Conservation (phyloP, 2,113 vertebrate species). For the Hippocampus zosterae region DNA sequence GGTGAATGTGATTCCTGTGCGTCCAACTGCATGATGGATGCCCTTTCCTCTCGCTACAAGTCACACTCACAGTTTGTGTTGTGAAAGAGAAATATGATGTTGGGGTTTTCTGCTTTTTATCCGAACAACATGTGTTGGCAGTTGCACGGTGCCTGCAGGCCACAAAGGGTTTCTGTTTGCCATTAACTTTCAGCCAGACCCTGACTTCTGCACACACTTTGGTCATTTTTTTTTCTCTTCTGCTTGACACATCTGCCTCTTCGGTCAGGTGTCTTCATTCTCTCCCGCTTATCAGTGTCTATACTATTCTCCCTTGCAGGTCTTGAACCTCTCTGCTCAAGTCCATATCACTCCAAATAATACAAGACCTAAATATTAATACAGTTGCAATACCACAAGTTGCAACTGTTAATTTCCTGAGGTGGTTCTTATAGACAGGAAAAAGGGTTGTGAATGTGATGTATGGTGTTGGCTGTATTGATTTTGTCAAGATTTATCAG, state of each 20-base stretch:
- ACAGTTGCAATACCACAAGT: slow-evolving; percentile 22
- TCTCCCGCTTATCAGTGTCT: neutral
- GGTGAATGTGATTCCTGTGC: slow-evolving; percentile 17
- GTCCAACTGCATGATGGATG: slow-evolving; percentile 18
- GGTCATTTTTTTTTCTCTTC: slow-evolving; percentile 1
- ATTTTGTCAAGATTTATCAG: slow-evolving; percentile 14
- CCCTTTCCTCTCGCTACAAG: slow-evolving; percentile 22
- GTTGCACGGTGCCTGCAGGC: slow-evolving; percentile 11
- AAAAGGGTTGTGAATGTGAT: slow-evolving; percentile 31
- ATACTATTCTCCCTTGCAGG: slow-evolving; percentile 1
- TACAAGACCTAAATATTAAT: slow-evolving; percentile 39
- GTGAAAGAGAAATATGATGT: slow-evolving; percentile 27
- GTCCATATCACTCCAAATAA: slow-evolving; percentile 11
- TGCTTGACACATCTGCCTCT: slow-evolving; percentile 4
- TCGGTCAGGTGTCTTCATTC: slow-evolving; percentile 4
- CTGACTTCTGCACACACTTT: slow-evolving; percentile 24
- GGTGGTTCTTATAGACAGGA: neutral
- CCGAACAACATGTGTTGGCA: slow-evolving; percentile 23
- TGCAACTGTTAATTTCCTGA: slow-evolving; percentile 26
- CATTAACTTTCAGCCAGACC: slow-evolving; percentile 18
- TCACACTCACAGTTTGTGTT: slow-evolving; percentile 7
- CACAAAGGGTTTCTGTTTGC: slow-evolving; percentile 16
- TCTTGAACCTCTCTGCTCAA: slow-evolving; percentile 1
- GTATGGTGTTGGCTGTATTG: slow-evolving; percentile 16
- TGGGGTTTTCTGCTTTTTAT: slow-evolving; percentile 31